phyloP scores from a whole-genome alignment of 2,797 vertebrate species.

The Falco concolor region DNA sequence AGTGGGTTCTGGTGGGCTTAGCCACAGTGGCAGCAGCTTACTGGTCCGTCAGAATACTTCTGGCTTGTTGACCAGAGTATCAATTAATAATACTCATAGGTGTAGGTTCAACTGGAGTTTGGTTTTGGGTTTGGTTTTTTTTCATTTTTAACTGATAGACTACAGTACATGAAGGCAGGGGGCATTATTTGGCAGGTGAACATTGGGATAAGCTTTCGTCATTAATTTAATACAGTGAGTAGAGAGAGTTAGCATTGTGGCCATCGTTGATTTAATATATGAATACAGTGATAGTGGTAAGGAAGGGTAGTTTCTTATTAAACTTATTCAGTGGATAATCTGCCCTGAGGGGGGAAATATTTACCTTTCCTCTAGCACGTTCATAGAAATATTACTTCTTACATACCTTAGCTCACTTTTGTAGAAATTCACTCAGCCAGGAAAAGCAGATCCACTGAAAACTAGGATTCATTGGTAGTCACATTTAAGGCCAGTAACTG shows the following conservation, averaged over 20 bases:
- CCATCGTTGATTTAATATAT: background rate
- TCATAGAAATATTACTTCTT: background rate
- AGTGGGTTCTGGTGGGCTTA: background rate
- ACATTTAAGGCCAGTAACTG: background rate
- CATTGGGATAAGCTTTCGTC: background rate
- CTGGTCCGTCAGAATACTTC: background rate
- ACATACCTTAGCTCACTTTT: background rate
- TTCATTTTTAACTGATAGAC: background rate
- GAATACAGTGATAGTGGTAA: background rate
- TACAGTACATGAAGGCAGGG: background rate
- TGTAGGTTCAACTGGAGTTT: background rate
- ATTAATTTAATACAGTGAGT: background rate
- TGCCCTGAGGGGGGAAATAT: background rate
- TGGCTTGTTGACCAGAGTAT: background rate
- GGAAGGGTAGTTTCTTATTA: background rate
- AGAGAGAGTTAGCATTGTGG: background rate
- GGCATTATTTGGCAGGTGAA: background rate
- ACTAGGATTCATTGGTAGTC: background rate
- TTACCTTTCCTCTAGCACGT: fast-evolving
- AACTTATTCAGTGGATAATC: background rate
- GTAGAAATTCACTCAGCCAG: background rate
- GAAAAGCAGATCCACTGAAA: background rate
- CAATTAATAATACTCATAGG: background rate
- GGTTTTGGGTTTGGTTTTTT: background rate
- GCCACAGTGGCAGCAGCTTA: background rate